Base-by-base conservation (phyloP, 2,113 vertebrate genomes). In the Tor tambroides region DNA sequence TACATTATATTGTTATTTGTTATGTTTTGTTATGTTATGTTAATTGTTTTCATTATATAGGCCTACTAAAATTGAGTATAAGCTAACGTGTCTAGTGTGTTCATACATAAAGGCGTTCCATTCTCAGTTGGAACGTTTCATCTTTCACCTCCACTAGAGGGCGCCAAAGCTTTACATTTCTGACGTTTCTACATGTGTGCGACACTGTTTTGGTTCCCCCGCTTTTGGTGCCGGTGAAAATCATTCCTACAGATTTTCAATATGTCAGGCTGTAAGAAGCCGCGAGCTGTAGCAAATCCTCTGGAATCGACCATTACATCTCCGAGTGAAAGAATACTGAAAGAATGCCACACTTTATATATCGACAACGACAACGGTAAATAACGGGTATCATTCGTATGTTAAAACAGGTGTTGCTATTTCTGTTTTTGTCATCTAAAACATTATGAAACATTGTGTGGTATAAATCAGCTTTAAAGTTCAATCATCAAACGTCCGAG, bases 341-440 rank as follows among this genome's bases (percentile, higher is more conserved):
- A 90, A 91, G 94, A 95, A 88, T 96, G 95, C 86, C 94, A 96
- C 94, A 91, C 51, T 89, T 77, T 96, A 67, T 96, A 96, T 84
- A 90, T 94, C 43, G 94, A 96, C 93, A 91, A 85, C 88, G 93
- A 95, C 19, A 92, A 95, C 92, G 95, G 95, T 95, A 95, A 95
- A 92, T 77, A 43, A 80, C 15, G 3, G 23, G 1, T 17, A 38
- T 30, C 17, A 6, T 41, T 65, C 5, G 4, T 43, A 26, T 77
- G 43, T 41, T n/a, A n/a, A 65, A 72, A 82, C 26, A 61, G 15
- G 1, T 51, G 74, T 78, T 54, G 41, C 76, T 11, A 2, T 23
- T 61, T n/a, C 21, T 41, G 49, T 28, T 14, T 46, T 76, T 46
- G 19, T 28, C 0, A 30, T 19, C 14, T 11, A 2, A 80, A 61